These are phyloP conservation scores for Mamestra configurata DNA, from an alignment of 1,140 invertebrate genomes.

Conservation along the genomic window DNA sequence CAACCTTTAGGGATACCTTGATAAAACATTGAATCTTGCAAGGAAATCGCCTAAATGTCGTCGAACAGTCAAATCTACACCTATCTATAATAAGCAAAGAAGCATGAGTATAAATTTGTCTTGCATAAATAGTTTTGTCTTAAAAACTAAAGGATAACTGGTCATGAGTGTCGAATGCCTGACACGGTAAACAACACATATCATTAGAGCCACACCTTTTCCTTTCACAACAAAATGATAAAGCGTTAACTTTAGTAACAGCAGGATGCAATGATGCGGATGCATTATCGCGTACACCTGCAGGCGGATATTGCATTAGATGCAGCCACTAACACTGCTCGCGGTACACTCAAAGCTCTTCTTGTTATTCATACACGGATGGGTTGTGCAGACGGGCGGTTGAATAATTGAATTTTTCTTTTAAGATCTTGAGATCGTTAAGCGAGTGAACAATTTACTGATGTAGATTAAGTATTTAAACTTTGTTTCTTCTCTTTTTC, in stretches of 20 bases:
- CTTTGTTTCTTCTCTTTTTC: not conserved
- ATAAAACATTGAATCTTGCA: not conserved
- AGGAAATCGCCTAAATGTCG: too few relatives aligned
- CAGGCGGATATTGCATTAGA: slow-evolving; percentile 80
- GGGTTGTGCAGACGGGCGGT: slow-evolving; percentile 56
- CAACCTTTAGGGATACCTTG: not conserved
- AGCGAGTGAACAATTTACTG: not conserved
- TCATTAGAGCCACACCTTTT: slow-evolving; percentile 30
- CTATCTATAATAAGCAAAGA: not conserved
- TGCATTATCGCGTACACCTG: slow-evolving; percentile 74
- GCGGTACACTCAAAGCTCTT: slow-evolving; percentile 64
- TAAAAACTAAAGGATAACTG: not conserved
- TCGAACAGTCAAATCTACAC: not conserved
- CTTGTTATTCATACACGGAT: slow-evolving; percentile 70
- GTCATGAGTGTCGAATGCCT: slow-evolving; percentile 2
- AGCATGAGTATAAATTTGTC: not conserved
- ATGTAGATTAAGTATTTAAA: not conserved
- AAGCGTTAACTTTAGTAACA: slow-evolving; percentile 46
- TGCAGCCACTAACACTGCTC: slow-evolving; percentile 64
- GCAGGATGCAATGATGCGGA: slow-evolving; percentile 65
- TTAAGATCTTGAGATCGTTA: not conserved
- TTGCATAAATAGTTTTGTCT: not conserved
- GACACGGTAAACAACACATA: not conserved
- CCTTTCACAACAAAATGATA: slow-evolving; percentile 44
- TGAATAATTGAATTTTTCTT: slow-evolving; percentile 21